A percentile compares a stretch with the other conserved stretches of the same genome.
These are phyloP conservation scores for Limenitis camilla DNA, from an alignment of 2,888 invertebrate genomes.

Conservation along the genomic window DNA sequence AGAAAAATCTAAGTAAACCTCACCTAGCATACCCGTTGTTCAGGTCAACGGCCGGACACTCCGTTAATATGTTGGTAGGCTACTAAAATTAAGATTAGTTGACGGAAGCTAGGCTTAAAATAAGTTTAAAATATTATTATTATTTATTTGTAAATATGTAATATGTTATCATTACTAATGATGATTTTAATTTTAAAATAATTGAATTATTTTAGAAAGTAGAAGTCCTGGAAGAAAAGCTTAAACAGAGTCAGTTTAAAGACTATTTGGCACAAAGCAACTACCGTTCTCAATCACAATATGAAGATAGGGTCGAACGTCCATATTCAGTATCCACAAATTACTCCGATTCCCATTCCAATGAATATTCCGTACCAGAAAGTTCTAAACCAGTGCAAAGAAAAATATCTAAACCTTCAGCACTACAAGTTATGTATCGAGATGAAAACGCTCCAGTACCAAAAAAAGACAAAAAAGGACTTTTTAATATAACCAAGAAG, in stretches of 20 bases:
- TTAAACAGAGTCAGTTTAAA: constrained; percentile 62
- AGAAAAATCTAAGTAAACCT: constrained; percentile 1
- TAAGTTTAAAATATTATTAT: not conserved
- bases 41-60: constrained; percentile 9
- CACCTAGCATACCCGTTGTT: not conserved
- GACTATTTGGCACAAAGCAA: constrained; percentile 54
- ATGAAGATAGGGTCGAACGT: constrained; percentile 52
- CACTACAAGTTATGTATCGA: constrained; percentile 55
- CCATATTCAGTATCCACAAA: constrained; percentile 52
- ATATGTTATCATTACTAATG: not conserved
- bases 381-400: constrained; percentile 33
- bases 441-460: constrained; percentile 38
- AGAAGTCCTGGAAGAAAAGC: constrained; percentile 63
- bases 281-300: constrained; percentile 39
- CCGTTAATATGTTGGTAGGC: constrained; percentile 3
- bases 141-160: not conserved
- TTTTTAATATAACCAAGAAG: constrained; percentile 60
- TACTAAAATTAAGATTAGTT: constrained; percentile 7
- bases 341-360: constrained; percentile 28
- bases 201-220: constrained; percentile 29
- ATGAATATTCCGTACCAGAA: constrained; percentile 32
- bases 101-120: not conserved
- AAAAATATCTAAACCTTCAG: constrained; percentile 34
- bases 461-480: constrained; percentile 48
- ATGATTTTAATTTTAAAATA: not conserved